Percentiles rank a stretch among this genome's conserved stretches.
Evolutionary conservation across 2,113 vertebrate genomes (phyloP).

Genomic region (Siphamia tubifer): DNA sequence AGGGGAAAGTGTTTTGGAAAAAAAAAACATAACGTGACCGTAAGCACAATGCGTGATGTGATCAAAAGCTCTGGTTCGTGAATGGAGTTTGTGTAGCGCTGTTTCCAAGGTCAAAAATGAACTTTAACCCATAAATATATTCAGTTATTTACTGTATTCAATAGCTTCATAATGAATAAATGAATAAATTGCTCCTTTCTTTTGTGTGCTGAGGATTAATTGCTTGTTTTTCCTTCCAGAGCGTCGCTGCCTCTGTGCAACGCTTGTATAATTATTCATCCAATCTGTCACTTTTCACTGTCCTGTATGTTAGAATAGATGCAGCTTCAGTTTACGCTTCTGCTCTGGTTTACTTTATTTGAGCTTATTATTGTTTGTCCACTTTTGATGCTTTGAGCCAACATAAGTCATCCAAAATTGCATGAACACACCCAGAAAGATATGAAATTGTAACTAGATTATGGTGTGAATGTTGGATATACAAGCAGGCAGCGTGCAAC

Average conservation of each 20-base stretch:
- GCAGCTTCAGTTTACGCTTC: not conserved
- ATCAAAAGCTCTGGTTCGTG: not conserved
- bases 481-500: not conserved
- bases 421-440: not conserved
- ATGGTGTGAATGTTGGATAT: not conserved
- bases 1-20: too few relatives aligned
- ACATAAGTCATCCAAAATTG: not conserved
- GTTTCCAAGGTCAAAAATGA: not conserved
- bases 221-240: conserved; percentile 28
- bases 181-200: not conserved
- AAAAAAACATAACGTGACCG: too few relatives aligned
- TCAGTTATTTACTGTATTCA: not conserved
- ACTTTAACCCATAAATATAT: not conserved
- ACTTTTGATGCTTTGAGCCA: not conserved
- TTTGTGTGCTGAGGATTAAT: conserved; percentile 11
- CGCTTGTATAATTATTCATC: conserved; percentile 50
- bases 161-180: conserved; percentile 7
- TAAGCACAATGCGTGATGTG: too few relatives aligned
- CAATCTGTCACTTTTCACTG: conserved; percentile 40
- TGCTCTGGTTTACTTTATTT: conserved; percentile 1
- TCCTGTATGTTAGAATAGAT: conserved; percentile 23
- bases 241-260: conserved; percentile 10
- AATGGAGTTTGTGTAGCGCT: not conserved
- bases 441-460: conserved; percentile 5
- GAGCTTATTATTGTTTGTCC: conserved; percentile 20